These are phyloP conservation scores for Xylophagus ater DNA, from an alignment of 2,888 invertebrate genomes.

Conservation along the genomic window DNA sequence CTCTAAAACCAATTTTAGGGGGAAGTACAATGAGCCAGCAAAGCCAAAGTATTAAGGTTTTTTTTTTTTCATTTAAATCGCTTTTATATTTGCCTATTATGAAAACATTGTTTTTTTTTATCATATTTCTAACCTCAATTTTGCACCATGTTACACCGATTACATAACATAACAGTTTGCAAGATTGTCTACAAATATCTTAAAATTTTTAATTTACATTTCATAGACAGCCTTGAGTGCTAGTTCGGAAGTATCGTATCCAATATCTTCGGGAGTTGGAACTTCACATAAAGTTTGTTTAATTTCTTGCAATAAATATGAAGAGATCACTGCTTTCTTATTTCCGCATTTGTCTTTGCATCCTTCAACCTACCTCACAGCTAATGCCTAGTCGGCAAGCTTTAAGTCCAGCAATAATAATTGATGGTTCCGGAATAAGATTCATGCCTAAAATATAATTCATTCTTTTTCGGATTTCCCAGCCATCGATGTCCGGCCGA, in stretches of 20 bases:
- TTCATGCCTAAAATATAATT: conserved; percentile 83
- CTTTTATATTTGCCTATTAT: too few relatives aligned
- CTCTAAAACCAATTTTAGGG: too few relatives aligned
- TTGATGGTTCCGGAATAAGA: conserved; percentile 82
- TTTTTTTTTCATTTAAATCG: too few relatives aligned
- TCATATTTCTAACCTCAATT: too few relatives aligned
- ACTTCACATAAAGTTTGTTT: conserved; percentile 86
- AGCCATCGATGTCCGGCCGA: conserved; percentile 79
- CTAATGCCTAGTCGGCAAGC: conserved; percentile 92
- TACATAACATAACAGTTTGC: too few relatives aligned
- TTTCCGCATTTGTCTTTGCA: conserved; percentile 79
- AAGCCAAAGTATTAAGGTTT: too few relatives aligned
- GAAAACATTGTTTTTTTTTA: too few relatives aligned
- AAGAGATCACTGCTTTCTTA: conserved; percentile 66
- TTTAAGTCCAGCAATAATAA: conserved; percentile 73
- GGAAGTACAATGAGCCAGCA: too few relatives aligned
- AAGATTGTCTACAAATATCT: too few relatives aligned
- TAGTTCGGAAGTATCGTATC: conserved; percentile 94
- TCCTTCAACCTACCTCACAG: conserved; percentile 85
- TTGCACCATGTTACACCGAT: too few relatives aligned
- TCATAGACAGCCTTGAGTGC: conserved; percentile 66
- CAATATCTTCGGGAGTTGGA: conserved; percentile 87
- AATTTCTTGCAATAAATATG: conserved; percentile 81
- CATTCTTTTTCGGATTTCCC: conserved; percentile 89
- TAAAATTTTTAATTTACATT: conserved; percentile 26